Conservation (phyloP, 2,113 vertebrate genomes). For the Lampris megalopsis region DNA sequence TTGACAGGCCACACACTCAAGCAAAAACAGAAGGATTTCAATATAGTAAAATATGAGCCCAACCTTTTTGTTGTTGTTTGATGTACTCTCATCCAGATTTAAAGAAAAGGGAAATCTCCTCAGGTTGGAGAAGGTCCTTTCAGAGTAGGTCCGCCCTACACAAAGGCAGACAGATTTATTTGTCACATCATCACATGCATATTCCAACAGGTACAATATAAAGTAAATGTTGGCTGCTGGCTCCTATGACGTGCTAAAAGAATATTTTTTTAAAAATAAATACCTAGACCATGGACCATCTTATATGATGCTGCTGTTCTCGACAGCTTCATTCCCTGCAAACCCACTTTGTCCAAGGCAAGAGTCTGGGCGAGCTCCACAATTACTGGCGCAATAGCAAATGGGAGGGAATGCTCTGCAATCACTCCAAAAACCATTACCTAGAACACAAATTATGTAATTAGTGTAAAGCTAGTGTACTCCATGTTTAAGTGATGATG, state of each 20-base stretch:
- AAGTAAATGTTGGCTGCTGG: too few species aligned
- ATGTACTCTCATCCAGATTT: constrained; percentile 25
- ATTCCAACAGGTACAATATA: too few species aligned
- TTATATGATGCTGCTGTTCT: constrained; percentile 14
- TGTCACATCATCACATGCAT: too few species aligned
- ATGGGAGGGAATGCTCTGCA: too few species aligned
- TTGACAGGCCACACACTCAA: neutral
- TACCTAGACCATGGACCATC: constrained; percentile 7
- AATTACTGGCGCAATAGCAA: neutral
- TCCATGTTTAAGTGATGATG: too few species aligned
- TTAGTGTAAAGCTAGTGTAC: neutral
- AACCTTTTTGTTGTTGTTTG: constrained; percentile 43
- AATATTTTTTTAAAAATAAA: too few species aligned
- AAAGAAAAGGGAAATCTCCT: constrained; percentile 21
- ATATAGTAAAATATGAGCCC: neutral
- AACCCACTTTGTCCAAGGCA: constrained; percentile 8
- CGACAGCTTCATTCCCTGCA: constrained; percentile 28
- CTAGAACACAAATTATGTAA: constrained; percentile 17
- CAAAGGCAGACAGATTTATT: too few species aligned
- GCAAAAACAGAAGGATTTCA: neutral
- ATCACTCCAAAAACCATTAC: constrained; percentile 4
- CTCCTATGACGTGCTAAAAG: too few species aligned
- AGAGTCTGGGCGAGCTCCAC: constrained; percentile 27
- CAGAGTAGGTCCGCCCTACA: constrained; percentile 2
- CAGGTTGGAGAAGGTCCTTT: constrained; percentile 25